Percentiles rank a stretch among this genome's conserved stretches.
These are phyloP conservation scores for Potamarius usumacintae DNA, from an alignment of 2,113 vertebrate genomes.

Conservation along the genomic window DNA sequence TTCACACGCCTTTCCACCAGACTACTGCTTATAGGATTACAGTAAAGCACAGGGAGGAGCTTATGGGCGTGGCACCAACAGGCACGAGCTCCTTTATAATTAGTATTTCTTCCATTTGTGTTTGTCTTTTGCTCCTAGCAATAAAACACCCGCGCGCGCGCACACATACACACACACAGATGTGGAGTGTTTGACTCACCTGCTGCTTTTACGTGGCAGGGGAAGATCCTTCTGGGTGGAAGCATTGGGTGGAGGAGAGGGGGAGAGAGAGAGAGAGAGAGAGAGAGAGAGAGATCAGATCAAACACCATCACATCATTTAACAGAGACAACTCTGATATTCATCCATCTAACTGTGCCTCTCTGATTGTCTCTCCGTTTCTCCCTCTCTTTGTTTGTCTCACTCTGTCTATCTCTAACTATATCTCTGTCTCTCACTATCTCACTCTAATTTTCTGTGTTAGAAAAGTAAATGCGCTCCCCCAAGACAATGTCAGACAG, in stretches of 20 bases:
- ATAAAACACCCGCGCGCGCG: neutral
- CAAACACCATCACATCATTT: constrained; percentile 1
- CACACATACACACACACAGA: neutral
- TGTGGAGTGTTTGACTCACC: constrained; percentile 66
- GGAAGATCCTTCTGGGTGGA: constrained; percentile 74
- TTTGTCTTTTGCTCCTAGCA: neutral
- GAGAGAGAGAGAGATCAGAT: constrained; percentile 12
- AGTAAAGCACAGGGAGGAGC: neutral
- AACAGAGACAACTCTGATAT: neutral
- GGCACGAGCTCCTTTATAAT: neutral
- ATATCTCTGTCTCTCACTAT: neutral
- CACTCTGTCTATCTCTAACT: neutral
- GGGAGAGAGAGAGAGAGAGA: constrained; percentile 44
- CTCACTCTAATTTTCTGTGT: neutral
- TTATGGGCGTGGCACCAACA: neutral
- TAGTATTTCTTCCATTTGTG: neutral
- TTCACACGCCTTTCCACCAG: neutral
- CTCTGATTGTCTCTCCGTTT: neutral
- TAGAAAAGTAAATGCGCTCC: neutral
- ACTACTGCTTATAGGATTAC: neutral
- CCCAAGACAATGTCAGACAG: neutral
- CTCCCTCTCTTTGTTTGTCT: neutral
- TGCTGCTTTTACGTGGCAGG: constrained; percentile 78
- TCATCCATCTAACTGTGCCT: neutral
- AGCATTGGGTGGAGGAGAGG: constrained; percentile 40